A percentile compares a stretch with the other conserved stretches of the same genome.
Evolutionary conservation across 2,797 vertebrate species (phyloP).

Genomic region (Poecilia picta): DNA sequence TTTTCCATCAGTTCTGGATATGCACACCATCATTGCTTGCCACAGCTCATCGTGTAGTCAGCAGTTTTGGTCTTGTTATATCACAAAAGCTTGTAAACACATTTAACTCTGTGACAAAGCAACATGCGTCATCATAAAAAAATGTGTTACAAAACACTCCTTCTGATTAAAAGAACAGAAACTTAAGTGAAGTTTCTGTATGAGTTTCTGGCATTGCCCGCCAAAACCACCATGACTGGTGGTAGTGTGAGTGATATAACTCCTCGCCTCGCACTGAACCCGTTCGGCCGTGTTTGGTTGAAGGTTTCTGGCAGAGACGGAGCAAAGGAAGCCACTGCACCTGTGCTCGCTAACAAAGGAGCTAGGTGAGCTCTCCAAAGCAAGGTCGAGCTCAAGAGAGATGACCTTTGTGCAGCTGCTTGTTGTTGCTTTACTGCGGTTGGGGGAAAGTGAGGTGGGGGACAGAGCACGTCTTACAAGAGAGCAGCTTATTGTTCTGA

Average conservation of each 20-base stretch:
- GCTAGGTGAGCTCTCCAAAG: not conserved
- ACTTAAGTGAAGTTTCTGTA: not conserved
- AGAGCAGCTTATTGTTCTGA: slow-evolving; percentile 61
- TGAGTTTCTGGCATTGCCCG: not conserved
- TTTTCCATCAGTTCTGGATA: not conserved
- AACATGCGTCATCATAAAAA: not conserved
- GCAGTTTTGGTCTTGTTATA: not conserved
- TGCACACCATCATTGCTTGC: not conserved
- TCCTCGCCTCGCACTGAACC: not conserved
- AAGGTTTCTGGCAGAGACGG: not conserved
- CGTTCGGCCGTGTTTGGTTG: not conserved
- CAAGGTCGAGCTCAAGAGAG: slow-evolving; percentile 34
- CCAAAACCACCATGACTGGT: not conserved
- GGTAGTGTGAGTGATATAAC: not conserved
- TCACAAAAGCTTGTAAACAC: not conserved
- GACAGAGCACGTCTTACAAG: slow-evolving; percentile 55
- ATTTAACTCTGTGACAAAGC: not conserved
- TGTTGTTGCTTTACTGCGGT: slow-evolving; percentile 38
- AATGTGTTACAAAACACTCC: not conserved
- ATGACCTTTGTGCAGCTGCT: slow-evolving; percentile 55
- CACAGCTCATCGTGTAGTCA: not conserved
- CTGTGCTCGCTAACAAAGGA: not conserved
- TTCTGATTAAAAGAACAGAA: not conserved
- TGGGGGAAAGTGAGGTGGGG: slow-evolving; percentile 44
- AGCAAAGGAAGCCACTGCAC: not conserved